Conservation (phyloP, 2,797 vertebrate species). For the Lutra lutra region DNA sequence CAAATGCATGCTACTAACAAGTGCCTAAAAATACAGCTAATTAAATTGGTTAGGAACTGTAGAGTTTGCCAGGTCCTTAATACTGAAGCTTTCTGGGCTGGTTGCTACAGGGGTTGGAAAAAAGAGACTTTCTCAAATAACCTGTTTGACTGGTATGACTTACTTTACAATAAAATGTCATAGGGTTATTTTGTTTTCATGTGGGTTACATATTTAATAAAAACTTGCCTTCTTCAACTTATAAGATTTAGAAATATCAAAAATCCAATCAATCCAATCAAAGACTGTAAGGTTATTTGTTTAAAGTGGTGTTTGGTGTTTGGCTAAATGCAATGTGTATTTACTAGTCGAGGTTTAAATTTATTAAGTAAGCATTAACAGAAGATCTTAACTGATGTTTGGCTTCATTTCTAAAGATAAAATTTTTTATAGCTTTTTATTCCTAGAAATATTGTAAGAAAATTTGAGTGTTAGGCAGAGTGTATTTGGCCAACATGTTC, state of each 20-base stretch:
- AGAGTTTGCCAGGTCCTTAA: slow-evolving; percentile 72
- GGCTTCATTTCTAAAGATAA: slow-evolving; percentile 47
- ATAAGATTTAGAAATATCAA: background rate
- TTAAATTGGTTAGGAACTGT: slow-evolving; percentile 76
- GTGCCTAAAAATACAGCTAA: slow-evolving; percentile 78
- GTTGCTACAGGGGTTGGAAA: slow-evolving; percentile 4
- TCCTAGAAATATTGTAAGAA: slow-evolving; percentile 30
- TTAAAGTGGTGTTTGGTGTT: slow-evolving; percentile 42
- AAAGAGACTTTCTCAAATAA: slow-evolving; percentile 40
- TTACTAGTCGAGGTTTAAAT: background rate
- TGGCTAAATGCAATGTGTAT: slow-evolving; percentile 20
- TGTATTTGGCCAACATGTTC: slow-evolving; percentile 18
- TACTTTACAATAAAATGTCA: slow-evolving; percentile 46
- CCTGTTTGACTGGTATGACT: slow-evolving; percentile 56
- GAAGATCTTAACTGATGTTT: slow-evolving; percentile 5
- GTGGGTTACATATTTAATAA: slow-evolving; percentile 52
- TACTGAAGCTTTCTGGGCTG: slow-evolving; percentile 64
- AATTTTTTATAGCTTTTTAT: slow-evolving; percentile 30
- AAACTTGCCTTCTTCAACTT: slow-evolving; percentile 15
- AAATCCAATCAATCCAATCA: background rate
- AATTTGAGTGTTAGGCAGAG: background rate
- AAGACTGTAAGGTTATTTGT: slow-evolving; percentile 37
- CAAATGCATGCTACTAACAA: slow-evolving; percentile 68
- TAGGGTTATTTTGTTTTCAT: slow-evolving; percentile 40
- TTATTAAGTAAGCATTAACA: background rate